These are phyloP conservation scores for Leptosomus discolor DNA, from an alignment of 2,113 vertebrate genomes.

Conservation along the genomic window DNA sequence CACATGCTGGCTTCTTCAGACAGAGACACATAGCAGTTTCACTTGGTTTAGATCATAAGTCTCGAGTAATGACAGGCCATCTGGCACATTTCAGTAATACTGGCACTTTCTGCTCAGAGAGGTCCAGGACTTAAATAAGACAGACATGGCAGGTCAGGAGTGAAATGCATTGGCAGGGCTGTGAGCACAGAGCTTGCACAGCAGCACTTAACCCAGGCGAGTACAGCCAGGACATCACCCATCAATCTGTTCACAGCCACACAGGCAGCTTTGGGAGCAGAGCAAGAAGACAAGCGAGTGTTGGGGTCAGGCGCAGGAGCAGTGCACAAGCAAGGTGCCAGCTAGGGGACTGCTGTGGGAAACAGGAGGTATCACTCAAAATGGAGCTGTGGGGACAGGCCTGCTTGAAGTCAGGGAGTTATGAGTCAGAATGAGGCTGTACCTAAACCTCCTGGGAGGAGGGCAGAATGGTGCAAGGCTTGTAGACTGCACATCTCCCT, in stretches of 20 bases:
- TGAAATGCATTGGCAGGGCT: background rate
- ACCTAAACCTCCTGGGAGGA: background rate
- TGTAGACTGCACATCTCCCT: background rate
- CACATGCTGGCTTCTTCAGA: conserved; percentile 6
- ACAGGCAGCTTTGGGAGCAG: background rate
- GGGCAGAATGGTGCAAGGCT: background rate
- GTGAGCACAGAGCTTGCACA: accelerated
- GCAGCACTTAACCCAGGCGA: background rate
- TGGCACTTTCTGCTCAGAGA: background rate
- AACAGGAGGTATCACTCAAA: background rate
- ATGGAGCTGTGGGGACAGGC: background rate
- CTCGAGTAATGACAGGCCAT: background rate
- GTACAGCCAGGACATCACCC: accelerated
- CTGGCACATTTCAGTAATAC: background rate
- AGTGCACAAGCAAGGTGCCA: accelerated
- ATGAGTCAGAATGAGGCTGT: background rate
- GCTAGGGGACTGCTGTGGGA: background rate
- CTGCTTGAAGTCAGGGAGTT: background rate
- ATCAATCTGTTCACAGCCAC: background rate
- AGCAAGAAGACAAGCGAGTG: accelerated
- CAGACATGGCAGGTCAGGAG: background rate
- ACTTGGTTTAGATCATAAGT: background rate
- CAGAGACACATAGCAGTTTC: background rate
- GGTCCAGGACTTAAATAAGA: background rate
- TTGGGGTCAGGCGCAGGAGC: background rate